phyloP scores from a whole-genome alignment of 2,797 vertebrate genomes.

The Urophycis tenuis region DNA sequence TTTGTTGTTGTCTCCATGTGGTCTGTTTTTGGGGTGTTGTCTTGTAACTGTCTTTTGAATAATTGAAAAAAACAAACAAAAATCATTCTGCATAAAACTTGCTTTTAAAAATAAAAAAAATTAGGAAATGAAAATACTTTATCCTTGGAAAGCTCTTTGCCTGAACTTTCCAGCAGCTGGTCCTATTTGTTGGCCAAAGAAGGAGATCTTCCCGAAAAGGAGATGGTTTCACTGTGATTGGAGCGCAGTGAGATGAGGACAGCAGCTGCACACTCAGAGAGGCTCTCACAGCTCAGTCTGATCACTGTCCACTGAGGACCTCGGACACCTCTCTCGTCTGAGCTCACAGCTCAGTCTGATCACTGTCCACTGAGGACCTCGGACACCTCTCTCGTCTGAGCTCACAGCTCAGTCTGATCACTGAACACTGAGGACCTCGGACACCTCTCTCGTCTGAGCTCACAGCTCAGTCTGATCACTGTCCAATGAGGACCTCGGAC shows the following conservation, averaged over 20 bases:
- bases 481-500: conserved; percentile 71
- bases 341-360: conserved; percentile 48
- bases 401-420: conserved; percentile 43
- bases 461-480: conserved; percentile 39
- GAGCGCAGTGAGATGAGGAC: conserved; percentile 61
- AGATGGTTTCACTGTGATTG: conserved; percentile 69
- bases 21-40: background rate
- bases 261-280: conserved; percentile 62
- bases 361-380: too few relatives aligned
- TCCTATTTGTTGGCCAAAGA: background rate
- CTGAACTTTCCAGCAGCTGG: conserved; percentile 23
- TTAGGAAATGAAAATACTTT: conserved; percentile 33
- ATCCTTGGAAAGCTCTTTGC: conserved; percentile 15
- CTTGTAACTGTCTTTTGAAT: background rate
- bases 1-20: background rate
- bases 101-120: conserved; percentile 12
- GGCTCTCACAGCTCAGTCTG: conserved; percentile 65
- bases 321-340: conserved; percentile 71
- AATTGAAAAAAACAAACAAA: background rate
- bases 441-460: conserved; percentile 69
- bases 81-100: background rate
- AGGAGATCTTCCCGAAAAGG: conserved; percentile 36
- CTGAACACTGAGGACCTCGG: too few relatives aligned
- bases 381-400: conserved; percentile 70
- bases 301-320: conserved; percentile 69